Conservation (phyloP, 2,888 invertebrate species). For the Tachina grossa region DNA sequence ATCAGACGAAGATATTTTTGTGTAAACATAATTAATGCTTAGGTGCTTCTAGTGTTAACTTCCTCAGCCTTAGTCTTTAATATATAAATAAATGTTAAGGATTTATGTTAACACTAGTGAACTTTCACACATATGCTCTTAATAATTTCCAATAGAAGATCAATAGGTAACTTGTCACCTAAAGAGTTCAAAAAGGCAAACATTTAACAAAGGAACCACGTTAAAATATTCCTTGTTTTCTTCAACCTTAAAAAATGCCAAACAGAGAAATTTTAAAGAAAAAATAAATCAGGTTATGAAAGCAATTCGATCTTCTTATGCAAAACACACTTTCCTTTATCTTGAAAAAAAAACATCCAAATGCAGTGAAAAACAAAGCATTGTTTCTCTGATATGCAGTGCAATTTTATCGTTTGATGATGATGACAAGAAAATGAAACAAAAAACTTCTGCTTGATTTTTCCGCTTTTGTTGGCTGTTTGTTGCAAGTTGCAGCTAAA, state of each 20-base stretch:
- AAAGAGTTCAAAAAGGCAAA: constrained; percentile 30
- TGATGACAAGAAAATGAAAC: not conserved
- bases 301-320: not conserved
- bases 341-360: too few relatives aligned
- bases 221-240: constrained; percentile 2
- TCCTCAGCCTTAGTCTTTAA: too few relatives aligned
- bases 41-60: too few relatives aligned
- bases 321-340: not conserved
- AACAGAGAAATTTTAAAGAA: not conserved
- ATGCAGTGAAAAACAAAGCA: not conserved
- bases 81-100: too few relatives aligned
- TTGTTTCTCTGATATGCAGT: not conserved
- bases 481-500: not conserved
- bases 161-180: not conserved
- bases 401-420: constrained; percentile 22
- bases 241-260: not conserved
- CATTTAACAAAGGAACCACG: constrained; percentile 18
- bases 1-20: too few relatives aligned
- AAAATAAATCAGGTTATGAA: constrained; percentile 5
- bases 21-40: too few relatives aligned
- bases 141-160: not conserved
- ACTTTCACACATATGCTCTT: too few relatives aligned
- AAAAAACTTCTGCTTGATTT: not conserved
- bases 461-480: not conserved
- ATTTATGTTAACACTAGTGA: too few relatives aligned